Base-by-base conservation (phyloP, 2,888 invertebrate species). In the Tetropium fuscum region DNA sequence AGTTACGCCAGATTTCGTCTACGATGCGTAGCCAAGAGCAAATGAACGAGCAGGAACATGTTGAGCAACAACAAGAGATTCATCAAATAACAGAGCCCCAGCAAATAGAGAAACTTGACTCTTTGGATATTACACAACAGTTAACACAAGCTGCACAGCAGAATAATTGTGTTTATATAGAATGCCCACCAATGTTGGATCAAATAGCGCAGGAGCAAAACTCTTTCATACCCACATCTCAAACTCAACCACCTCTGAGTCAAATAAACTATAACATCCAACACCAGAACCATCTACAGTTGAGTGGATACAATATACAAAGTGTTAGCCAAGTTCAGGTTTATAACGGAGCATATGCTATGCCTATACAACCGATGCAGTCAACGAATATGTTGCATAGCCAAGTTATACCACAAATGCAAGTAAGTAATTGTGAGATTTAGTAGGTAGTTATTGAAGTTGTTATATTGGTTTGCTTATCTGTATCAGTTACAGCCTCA, bases 1-100 rank as follows among this genome's bases (percentile, higher is more conserved):
- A 80, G 66, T 70, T 84, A 49, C 68, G 82, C 43, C 80, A 81
- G 43, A 78, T 78, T 58, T 36, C 80, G 55, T 58, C 64, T 18
- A 75, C 62, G 44, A 59, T 64, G 51, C 47, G 64, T 11, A 51
- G 16, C 15, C 25, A 58, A 47, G 40, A 51, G 38, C 20, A 32
- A 60, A 13, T 34, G 7, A 49, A 49, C 1, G 51, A 38, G 19
- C 40, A 40, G 11, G 27, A 51, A 10, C 25, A 10, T 6, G 57
- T 41, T 36, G 48, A 51, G 20, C 63, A 59, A 18, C 64, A 66
- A 53, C 63, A 66, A 16, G 55, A 66, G 10, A 38, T 54, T 8
- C 66, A 68, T 15, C 63, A 69, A 53, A n/a, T 38, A 8, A 4
- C 48, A 10, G 49, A 58, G 25, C 64, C 57, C 56, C 63, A 66